A percentile compares a stretch with the other conserved stretches of the same genome.
Conservation (phyloP, 2,888 invertebrate genomes). For the Orthosia gracilis region DNA sequence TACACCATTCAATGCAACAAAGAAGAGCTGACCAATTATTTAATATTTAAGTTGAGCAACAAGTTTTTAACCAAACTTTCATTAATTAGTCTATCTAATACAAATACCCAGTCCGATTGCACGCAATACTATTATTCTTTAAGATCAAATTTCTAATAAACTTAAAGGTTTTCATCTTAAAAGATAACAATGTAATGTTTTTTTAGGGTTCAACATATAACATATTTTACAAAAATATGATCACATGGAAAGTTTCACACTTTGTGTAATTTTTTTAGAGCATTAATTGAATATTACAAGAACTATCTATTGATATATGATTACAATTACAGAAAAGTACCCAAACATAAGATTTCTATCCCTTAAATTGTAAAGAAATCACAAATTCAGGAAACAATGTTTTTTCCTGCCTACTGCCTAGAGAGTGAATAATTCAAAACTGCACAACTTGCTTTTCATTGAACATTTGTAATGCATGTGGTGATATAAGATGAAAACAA, state of each 20-base stretch:
- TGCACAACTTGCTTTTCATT: background rate
- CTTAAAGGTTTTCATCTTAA: too few relatives aligned
- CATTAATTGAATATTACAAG: background rate
- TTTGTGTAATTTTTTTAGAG: too few relatives aligned
- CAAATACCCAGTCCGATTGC: background rate
- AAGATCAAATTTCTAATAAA: background rate
- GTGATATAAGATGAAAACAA: background rate
- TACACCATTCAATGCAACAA: background rate
- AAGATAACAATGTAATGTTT: background rate
- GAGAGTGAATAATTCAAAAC: conserved; percentile 8
- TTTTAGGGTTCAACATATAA: background rate
- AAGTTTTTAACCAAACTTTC: background rate
- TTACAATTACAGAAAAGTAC: background rate
- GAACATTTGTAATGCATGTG: background rate
- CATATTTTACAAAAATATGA: background rate
- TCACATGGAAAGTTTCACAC: background rate
- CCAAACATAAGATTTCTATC: background rate
- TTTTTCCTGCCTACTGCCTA: background rate
- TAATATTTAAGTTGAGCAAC: background rate
- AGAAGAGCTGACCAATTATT: background rate
- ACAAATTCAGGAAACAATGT: background rate
- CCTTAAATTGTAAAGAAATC: background rate
- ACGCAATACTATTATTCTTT: background rate
- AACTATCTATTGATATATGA: background rate
- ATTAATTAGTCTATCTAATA: background rate